A percentile compares a stretch with the other conserved stretches of the same genome.
Conservation (phyloP, 2,797 vertebrate species). For the Sphenodon punctatus region DNA sequence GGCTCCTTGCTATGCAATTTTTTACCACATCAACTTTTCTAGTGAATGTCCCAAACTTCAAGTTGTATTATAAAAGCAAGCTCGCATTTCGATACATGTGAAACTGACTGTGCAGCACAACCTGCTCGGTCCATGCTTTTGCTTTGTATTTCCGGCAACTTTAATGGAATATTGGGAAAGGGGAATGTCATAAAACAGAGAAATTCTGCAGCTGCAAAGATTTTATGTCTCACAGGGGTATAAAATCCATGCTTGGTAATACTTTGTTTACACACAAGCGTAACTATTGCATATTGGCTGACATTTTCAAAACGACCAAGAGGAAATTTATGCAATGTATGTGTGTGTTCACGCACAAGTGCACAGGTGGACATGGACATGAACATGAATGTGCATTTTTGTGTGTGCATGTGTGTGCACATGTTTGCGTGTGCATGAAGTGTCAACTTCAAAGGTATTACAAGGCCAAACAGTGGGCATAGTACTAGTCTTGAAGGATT, state of each 20-base stretch:
- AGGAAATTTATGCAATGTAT: background rate
- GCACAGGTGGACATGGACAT: too few species aligned
- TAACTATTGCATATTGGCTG: background rate
- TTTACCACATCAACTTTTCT: background rate
- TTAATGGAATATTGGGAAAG: background rate
- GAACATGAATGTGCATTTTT: too few species aligned
- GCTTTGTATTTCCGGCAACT: background rate
- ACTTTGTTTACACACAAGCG: accelerated
- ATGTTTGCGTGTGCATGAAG: too few species aligned
- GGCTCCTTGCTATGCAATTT: background rate
- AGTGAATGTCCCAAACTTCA: background rate
- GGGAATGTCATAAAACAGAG: background rate
- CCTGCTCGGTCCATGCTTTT: background rate
- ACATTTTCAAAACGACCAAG: background rate
- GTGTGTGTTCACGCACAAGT: too few species aligned
- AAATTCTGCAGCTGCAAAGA: background rate
- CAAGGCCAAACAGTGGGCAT: too few species aligned
- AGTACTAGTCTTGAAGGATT: too few species aligned
- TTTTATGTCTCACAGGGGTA: background rate
- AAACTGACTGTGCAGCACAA: background rate
- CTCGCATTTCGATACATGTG: background rate
- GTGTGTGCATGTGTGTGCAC: too few species aligned
- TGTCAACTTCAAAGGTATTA: too few species aligned
- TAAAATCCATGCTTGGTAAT: background rate
- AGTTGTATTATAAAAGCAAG: background rate